Evolutionary conservation across 2,888 invertebrate genomes (phyloP), one percentile per base, ranked within the genome.

Genomic region (Polydrusus tereticollis): DNA sequence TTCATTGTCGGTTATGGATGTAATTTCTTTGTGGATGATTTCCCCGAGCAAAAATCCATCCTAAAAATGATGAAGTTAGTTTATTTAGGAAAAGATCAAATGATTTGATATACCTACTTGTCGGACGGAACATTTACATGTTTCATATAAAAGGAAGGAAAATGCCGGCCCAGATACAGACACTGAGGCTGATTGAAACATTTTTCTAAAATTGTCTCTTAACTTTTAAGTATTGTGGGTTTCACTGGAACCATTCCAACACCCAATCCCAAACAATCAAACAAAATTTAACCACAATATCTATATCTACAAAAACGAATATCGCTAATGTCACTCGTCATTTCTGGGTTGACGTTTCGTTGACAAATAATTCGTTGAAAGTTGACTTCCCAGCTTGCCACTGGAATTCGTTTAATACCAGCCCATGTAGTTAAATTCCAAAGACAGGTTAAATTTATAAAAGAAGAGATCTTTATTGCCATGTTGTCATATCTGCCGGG

Each of bases 1-100:
- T 73, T 91, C 90, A 14, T 89, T 88, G 82, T 92, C 92, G 3
- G 92, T 92, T 81, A 92, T 90, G 68, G 90, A 90, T 82, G 89
- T 90, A 4, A 89, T 90, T 78, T 91, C 88, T 84, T 88, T 89
- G 50, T 89, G 88, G 47, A 89, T 86, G 12, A 90, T 87, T 79
- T 91, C 89, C 10, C 92, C 92, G 47, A 92, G 85, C 29, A 92
- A 86, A 82, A 92, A 91, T 12, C 92, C 92, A 80, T 87, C 86
- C 88, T 88, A 73, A 41, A 85, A 85, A 75, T 66, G 62, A 65
- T 59, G 16, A 65, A 36, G 71, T 58, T 58, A 50, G n/a, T 59
- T 57, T 57, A 26, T 26, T 47, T 45, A 38, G 65, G 67, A 38
- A 62, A 6, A 43, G 55, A 52, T 33, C 7, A 36, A 63, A 33